Evolutionary conservation across 2,888 invertebrate species (phyloP), one percentile per base, ranked within the genome.

Genomic region (Agapostemon virescens): DNA sequence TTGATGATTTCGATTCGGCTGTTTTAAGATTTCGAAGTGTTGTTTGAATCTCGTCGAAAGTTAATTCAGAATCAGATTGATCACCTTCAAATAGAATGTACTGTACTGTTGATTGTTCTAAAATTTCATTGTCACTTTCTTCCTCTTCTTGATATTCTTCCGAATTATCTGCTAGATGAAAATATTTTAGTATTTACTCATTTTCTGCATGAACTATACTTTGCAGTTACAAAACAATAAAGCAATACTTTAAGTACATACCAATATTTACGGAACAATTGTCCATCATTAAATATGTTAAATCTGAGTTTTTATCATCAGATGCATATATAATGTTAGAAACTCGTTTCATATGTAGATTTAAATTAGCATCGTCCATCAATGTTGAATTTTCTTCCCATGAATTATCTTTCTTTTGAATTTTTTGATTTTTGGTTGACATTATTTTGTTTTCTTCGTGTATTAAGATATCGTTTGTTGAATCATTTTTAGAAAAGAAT

Each of bases 91-190:
- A 88, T 7, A 92, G 80, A 42, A 92, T 90, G 74, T 90, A 89
- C 80, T 92, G 91, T 40, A 92, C 92, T 20, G 92, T 92, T 17
- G 92, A 91, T 64, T 90, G 89, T 67, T 91, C 89, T 30, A 91
- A 66, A 33, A 91, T 71, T 81, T 92, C 92, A 42, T 74, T 84
- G 11, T 90, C 88, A 63, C 86, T 87, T 68, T 88, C 87, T 7
- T 81, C 20, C 9, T 85, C 85, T 42, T 90, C 88, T 45, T 82
- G 64, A 58, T 23, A 49, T 7, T 83, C 69, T 71, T 85, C 82
- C 30, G 73, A 79, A 64, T 77, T 68, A 67, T 76, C 81, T 61
- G 42, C 69, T 70, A 68, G 79, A 84, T 74, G 7, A 26, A 30
- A 49, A 9, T n/a, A 17, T 49, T 49, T n/a, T 11, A 49, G 49